These are phyloP conservation scores for Brachionus manjavacas DNA, from an alignment of 1,140 invertebrate genomes.

Conservation along the genomic window DNA sequence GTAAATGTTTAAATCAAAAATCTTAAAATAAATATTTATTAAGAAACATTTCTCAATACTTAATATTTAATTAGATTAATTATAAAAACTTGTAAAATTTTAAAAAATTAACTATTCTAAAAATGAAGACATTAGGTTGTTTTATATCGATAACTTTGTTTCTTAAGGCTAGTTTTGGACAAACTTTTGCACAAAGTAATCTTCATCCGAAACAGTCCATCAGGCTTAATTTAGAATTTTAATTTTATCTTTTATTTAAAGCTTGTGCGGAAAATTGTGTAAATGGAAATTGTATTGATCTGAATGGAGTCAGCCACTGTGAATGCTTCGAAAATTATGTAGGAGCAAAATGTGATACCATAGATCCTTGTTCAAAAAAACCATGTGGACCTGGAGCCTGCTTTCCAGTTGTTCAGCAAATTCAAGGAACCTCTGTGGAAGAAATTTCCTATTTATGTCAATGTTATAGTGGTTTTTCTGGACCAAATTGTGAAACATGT, in stretches of 20 bases:
- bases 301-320: neutral
- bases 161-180: neutral
- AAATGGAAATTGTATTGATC: neutral
- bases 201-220: neutral
- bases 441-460: neutral
- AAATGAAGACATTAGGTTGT: neutral
- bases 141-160: neutral
- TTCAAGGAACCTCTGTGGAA: neutral
- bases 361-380: neutral
- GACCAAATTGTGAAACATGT: neutral
- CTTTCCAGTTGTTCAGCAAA: conserved; percentile 1
- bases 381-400: conserved; percentile 11
- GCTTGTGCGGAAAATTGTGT: neutral
- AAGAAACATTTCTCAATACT: neutral
- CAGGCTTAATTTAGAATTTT: too few relatives aligned
- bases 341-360: neutral
- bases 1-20: neutral
- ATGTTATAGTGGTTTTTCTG: conserved; percentile 31
- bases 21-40: neutral
- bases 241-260: neutral
- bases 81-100: neutral
- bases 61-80: neutral
- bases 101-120: neutral
- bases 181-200: neutral
- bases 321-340: conserved; percentile 3